phyloP scores from a whole-genome alignment of 2,888 invertebrate species.

The Branchipolynoe longqiensis region DNA sequence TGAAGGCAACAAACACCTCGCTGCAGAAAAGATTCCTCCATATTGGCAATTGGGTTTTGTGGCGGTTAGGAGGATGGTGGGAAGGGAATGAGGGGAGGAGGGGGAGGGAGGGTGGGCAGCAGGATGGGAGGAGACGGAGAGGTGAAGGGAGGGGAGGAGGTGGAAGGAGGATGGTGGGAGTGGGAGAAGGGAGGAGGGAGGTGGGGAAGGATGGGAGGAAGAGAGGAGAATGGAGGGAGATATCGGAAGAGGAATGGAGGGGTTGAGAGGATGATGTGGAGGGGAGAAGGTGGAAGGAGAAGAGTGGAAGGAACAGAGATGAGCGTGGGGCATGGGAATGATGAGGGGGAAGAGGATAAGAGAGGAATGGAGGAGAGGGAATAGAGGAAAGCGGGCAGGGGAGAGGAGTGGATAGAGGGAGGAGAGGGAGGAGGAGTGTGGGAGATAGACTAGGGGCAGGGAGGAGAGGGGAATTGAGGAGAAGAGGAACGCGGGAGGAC shows the following conservation, averaged over 20 bases:
- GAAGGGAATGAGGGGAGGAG: no score
- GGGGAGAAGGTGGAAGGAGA: no score
- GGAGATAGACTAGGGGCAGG: no score
- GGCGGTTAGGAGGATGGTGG: neutral
- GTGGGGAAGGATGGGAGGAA: neutral
- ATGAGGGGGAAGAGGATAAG: no score
- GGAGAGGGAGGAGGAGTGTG: neutral
- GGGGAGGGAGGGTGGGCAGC: neutral
- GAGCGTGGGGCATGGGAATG: no score
- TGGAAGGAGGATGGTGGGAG: no score
- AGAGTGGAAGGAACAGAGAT: no score
- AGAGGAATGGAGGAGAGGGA: neutral
- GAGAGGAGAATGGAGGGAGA: neutral
- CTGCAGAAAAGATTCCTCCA: conserved; percentile 17
- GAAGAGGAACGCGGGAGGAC: no score
- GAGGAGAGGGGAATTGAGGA: no score
- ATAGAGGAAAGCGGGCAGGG: neutral
- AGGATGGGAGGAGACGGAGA: neutral
- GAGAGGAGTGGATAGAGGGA: no score
- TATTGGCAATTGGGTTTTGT: conserved; percentile 9
- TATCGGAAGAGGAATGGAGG: neutral
- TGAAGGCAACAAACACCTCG: neutral
- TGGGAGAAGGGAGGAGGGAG: neutral
- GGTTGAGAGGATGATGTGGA: no score
- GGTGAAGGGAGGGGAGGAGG: no score